Base-by-base conservation (phyloP, 2,113 vertebrate genomes). In the Mobula hypostoma region DNA sequence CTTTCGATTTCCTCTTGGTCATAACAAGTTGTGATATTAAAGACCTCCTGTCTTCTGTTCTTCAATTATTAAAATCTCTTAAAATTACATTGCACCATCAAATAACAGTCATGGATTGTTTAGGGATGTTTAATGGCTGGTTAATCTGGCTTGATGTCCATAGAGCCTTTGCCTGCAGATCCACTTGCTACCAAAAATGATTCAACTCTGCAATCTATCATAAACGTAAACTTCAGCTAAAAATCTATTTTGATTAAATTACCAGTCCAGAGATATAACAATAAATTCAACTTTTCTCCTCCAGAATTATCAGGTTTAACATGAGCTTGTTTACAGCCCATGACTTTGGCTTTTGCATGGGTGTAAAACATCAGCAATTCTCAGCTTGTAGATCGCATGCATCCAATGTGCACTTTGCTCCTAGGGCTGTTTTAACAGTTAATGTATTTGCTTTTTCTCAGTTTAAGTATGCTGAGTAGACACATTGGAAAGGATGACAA, bases 51-150 rank as follows among this genome's bases (percentile, higher is more conserved):
- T 12, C 1, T 7, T 83, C 19, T 56, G 79, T 82, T 48, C 79
- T 61, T 85, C 24, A 58, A 56, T 85, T 58, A 85, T 85, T 85
- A 58, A 85, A 85, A 85, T 85, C 82, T 85, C 19, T 85, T 85
- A 56, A 85, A 4, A 85, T 58, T 85, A 2, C 7, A 58, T 2
- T 48, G 24, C 7, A 3, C 8, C 82, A 58, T 85, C 21, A 40
- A 58, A 85, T 83, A 83, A 48, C 80, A 83, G 40, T 19, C 80
- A 83, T 83, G 40, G 48, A 48, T 56, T 21, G 40, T 56, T 83
- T 11, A 83, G 15, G 48, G 21, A 24, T 19, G 9, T 24, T 17
- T 83, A 56, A 27, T 9, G 48, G 24, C 8, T 58, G 56, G 27
- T 58, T 61, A 7, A 58, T 58, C 48, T 58, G 48, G 80, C 24